Base-by-base conservation (phyloP, 1,140 invertebrate species). In the Drosophila nebulosa region DNA sequence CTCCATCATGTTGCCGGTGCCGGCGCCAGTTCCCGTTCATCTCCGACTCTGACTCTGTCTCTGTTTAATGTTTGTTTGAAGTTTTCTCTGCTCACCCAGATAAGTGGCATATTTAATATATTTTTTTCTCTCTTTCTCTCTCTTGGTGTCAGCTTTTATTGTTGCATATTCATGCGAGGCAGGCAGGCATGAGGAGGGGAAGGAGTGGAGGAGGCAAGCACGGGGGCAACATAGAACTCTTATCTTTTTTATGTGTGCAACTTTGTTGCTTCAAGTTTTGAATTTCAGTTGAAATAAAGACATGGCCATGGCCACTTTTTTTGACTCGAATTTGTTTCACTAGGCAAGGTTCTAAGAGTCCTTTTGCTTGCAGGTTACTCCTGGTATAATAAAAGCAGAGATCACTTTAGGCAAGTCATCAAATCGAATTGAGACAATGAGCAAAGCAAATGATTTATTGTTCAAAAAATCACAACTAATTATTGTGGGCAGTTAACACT, bases 181-280 rank as follows among this genome's bases (percentile, higher is more conserved):
- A 50, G 36, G n/a, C n/a, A n/a, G n/a, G n/a, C n/a, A n/a, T n/a
- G n/a, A n/a, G n/a, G n/a, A n/a, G n/a, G n/a, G n/a, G n/a, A n/a
- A n/a, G n/a, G n/a, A n/a, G n/a, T n/a, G n/a, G n/a, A n/a, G n/a
- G n/a, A n/a, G n/a, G n/a, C n/a, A n/a, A n/a, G n/a, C n/a, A n/a
- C n/a, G n/a, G n/a, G n/a, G n/a, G n/a, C n/a, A n/a, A n/a, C n/a
- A n/a, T n/a, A n/a, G n/a, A n/a, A 21, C 60, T 81, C 72, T 79
- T 84, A 84, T 84, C 80, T 64, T 84, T 83, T 84, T 85, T 68
- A 84, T 84, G 79, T 84, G n/a, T 64, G 65, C 80, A 79, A 84
- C 63, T 84, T 79, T 58, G 12, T 32, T 55, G 30, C 14, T 9
- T 16, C 27, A 10, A 30, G 52, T 30, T 9, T 16, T 16, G 4